Base-by-base conservation (phyloP, 1,140 invertebrate species). In the Chelonus insularis region DNA sequence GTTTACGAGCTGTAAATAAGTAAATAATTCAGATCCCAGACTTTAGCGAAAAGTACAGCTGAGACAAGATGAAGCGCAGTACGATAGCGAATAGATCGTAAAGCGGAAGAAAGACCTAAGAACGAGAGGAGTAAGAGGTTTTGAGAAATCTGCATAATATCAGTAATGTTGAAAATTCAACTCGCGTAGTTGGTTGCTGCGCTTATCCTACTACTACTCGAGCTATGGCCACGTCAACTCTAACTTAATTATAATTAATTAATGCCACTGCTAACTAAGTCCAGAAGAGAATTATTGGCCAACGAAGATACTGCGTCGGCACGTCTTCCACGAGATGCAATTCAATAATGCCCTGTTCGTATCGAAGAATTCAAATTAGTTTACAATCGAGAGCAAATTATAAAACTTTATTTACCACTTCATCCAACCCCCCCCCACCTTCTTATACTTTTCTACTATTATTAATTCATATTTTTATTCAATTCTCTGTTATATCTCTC, bases 181-280 rank as follows among this genome's bases (percentile, higher is more conserved):
- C 74, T 79, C 75, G 75, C 77, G 77, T 79, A 71, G 68, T 65
- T 71, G n/a, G 57, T 21, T 29, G 25, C 21, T 9, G 47, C 7
- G 16, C 34, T 36, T 16, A 11, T 48, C 32, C 12, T 21, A 21
- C 51, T 36, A 39, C 37, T 37, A 23, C 51, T 68, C 65, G 72
- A 72, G 67, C 73, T 72, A 73, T 78, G 79, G 80, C 79, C 81
- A 84, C 86, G 86, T 86, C 84, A 87, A 87, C 86, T 87, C 86
- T 87, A 88, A 88, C 86, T 88, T 87, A 87, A 87, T 88, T 88
- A 88, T 87, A 87, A 87, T 88, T 87, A 87, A 88, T 88, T 88
- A 88, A 88, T 87, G 80, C 77, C 78, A 82, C 81, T 82, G 80
- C 77, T 72, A 73, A 74, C 71, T 69, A 64, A 65, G 65, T 70